These are phyloP conservation scores for Eupsittula cactorum DNA, from an alignment of 2,113 vertebrate species.

Conservation along the genomic window DNA sequence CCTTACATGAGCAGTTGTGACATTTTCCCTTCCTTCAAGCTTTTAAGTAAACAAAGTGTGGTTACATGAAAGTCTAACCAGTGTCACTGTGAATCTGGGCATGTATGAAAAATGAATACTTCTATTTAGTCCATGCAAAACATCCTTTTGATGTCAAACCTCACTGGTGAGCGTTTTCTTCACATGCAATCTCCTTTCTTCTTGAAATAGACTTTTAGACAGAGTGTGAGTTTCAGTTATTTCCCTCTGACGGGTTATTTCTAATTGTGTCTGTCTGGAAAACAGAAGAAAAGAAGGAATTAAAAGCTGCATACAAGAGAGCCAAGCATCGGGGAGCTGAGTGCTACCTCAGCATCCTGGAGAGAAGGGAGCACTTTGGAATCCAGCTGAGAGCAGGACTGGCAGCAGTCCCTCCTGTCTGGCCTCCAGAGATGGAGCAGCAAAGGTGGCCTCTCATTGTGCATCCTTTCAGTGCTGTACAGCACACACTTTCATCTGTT, in stretches of 20 bases:
- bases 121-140: constrained; percentile 31
- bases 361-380: background rate
- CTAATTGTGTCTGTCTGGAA: background rate
- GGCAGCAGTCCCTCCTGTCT: background rate
- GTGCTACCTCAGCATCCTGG: background rate
- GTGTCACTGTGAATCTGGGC: constrained; percentile 54
- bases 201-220: background rate
- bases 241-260: background rate
- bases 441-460: background rate
- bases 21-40: constrained; percentile 60
- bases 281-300: background rate
- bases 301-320: background rate
- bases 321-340: background rate
- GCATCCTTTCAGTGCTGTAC: background rate
- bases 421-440: background rate
- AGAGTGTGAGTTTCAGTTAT: background rate
- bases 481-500: background rate
- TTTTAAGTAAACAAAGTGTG: constrained; percentile 69
- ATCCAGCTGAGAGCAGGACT: background rate
- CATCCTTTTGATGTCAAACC: constrained; percentile 28
- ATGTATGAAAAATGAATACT: constrained; percentile 33
- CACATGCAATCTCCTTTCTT: background rate
- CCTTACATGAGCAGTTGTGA: constrained; percentile 58
- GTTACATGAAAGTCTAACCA: constrained; percentile 19
- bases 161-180: constrained; percentile 8